Base-by-base conservation (phyloP, 2,113 vertebrate genomes). In the Epinephelus lanceolatus region DNA sequence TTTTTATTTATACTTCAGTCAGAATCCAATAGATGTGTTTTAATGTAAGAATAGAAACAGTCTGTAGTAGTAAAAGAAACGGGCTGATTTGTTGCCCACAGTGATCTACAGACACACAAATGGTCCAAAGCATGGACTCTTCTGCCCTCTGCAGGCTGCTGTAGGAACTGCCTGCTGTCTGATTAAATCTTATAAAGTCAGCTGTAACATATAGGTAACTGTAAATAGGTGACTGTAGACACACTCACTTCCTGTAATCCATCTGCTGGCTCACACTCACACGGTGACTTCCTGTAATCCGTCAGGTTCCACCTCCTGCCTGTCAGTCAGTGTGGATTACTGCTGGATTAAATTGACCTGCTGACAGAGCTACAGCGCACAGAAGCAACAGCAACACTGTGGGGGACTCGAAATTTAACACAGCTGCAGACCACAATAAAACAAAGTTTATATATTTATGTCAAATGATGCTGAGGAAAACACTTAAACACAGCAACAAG, bases 121-220 rank as follows among this genome's bases (percentile, higher is more conserved):
- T 5, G 3, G 17, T 45, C 11, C 53, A 79, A 12, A 0, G 5
- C 2, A 18, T 73, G 52, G 73, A 37, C 7, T 80, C 15, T 18
- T 7, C 33, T 40, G 40, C 52, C 86, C 79, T 69, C 87, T 91
- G 76, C 78, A 53, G 86, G 87, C 66, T 8, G 51, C 23, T 30
- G 0, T 19, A 23, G 42, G 80, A 65, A 80, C 51, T 88, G 75
- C 60, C 21, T 6, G 4, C 49, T 33, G 11, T n/a, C 45, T 47
- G 55, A 10, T n/a, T 53, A 10, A 23, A 21, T 57, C 21, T 45
- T 12, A 45, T 45, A 12, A 4, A 49, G 13, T 10, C 11, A 49
- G 1, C 47, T 49, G 13, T 49, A 15, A 49, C 47, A 17, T 15
- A 14, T 2, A 49, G 4, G 30, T 30, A 5, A 30, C 30, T 5